Percentiles rank a stretch among this genome's conserved stretches.
These are phyloP conservation scores for Timandra comae DNA, from an alignment of 2,888 invertebrate species.

Conservation along the genomic window DNA sequence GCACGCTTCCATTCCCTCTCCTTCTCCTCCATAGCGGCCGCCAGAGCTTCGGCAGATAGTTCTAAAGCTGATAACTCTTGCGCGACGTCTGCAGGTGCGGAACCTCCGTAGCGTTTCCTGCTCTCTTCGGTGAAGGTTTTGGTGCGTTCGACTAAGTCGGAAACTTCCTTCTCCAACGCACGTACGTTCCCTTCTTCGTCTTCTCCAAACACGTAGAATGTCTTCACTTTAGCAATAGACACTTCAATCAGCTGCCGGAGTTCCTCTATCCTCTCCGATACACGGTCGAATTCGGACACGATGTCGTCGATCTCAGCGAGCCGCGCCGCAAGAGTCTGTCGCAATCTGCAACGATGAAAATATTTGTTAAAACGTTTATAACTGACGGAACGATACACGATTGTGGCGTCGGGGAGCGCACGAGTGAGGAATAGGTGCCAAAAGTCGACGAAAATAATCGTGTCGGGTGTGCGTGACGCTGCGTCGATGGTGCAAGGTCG, in stretches of 20 bases:
- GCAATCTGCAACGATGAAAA: constrained; percentile 81
- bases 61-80: constrained; percentile 90
- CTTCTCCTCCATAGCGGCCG: constrained; percentile 90
- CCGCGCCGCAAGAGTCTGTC: constrained; percentile 85
- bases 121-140: constrained; percentile 77
- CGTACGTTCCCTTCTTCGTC: constrained; percentile 80
- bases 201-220: constrained; percentile 87
- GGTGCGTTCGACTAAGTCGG: constrained; percentile 74
- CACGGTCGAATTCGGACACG: constrained; percentile 84
- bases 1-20: constrained; percentile 92
- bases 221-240: constrained; percentile 79
- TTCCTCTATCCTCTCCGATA: constrained; percentile 82
- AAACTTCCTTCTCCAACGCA: constrained; percentile 75
- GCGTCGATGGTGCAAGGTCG: constrained; percentile 64
- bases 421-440: constrained; percentile 57
- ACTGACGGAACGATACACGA: constrained; percentile 35
- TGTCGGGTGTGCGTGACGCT: constrained; percentile 60
- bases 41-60: constrained; percentile 85
- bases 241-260: constrained; percentile 82
- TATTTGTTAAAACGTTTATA: constrained; percentile 37
- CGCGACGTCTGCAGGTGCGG: constrained; percentile 85
- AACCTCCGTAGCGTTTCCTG: constrained; percentile 78
- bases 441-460: constrained; percentile 70
- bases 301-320: constrained; percentile 84
- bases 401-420: constrained; percentile 41